Evolutionary conservation across 2,113 vertebrate species (phyloP).

Genomic region (Bubo blakistoni): DNA sequence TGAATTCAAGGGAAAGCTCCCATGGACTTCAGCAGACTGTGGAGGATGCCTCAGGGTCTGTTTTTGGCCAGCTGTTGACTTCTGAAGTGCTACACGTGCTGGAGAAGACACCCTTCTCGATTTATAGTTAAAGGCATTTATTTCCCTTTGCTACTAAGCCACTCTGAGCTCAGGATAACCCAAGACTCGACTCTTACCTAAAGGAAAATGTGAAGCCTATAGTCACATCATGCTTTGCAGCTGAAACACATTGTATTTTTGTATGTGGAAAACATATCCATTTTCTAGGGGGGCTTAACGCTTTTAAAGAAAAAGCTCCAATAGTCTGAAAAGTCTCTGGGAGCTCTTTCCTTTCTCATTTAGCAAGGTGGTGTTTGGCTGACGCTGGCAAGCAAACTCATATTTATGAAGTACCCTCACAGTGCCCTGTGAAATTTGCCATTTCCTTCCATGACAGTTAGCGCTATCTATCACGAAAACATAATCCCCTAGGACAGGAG

Average conservation of each 20-base stretch:
- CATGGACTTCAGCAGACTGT: background rate
- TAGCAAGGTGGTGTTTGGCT: background rate
- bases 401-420: background rate
- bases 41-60: background rate
- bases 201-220: background rate
- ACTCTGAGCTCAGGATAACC: background rate
- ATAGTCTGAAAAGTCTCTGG: background rate
- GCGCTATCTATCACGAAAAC: background rate
- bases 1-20: background rate
- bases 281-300: background rate
- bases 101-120: background rate
- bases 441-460: background rate
- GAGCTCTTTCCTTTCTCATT: background rate
- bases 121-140: background rate
- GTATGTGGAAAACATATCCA: background rate
- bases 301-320: background rate
- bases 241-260: background rate
- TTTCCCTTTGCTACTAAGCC: background rate
- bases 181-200: background rate
- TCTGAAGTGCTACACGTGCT: background rate
- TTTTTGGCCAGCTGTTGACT: background rate
- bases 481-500: constrained; percentile 2
- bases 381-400: background rate
- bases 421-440: background rate
- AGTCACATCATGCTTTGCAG: background rate